These are phyloP conservation scores for Sandelia bainsii DNA, from an alignment of 2,797 vertebrate species.

Conservation along the genomic window DNA sequence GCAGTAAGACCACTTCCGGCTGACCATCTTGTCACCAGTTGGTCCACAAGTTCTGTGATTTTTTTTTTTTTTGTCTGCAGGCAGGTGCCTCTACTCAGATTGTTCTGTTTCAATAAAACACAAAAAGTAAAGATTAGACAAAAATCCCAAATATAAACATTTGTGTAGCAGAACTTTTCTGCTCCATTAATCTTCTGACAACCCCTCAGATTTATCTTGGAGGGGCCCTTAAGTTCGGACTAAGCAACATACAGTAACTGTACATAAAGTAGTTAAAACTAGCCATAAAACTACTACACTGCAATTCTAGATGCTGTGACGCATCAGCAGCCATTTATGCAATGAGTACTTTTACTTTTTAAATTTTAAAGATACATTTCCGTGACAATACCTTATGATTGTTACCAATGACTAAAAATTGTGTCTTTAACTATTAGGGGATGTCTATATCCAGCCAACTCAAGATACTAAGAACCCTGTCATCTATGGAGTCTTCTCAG, in stretches of 20 bases:
- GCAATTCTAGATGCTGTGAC: neutral
- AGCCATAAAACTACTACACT: neutral
- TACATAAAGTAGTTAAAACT: neutral
- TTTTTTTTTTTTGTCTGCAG: too few species aligned
- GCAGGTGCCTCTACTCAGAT: neutral
- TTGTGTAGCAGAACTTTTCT: neutral
- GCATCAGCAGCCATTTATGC: neutral
- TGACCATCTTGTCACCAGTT: too few species aligned
- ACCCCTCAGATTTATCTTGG: neutral
- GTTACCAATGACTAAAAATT: slow-evolving; percentile 29
- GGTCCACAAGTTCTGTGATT: too few species aligned
- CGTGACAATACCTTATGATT: neutral
- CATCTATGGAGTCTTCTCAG: slow-evolving; percentile 97
- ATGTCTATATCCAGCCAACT: slow-evolving; percentile 97
- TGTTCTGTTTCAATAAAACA: neutral
- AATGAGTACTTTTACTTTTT: neutral
- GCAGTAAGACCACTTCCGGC: too few species aligned
- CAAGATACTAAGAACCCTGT: slow-evolving; percentile 97
- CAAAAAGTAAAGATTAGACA: neutral
- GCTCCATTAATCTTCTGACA: neutral
- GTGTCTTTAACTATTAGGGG: slow-evolving; percentile 86
- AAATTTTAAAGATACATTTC: neutral
- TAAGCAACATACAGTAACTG: neutral
- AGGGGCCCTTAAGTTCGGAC: too few species aligned
- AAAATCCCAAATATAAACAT: neutral